phyloP scores from a whole-genome alignment of 2,113 vertebrate genomes.

The Proterorhinus semilunaris region DNA sequence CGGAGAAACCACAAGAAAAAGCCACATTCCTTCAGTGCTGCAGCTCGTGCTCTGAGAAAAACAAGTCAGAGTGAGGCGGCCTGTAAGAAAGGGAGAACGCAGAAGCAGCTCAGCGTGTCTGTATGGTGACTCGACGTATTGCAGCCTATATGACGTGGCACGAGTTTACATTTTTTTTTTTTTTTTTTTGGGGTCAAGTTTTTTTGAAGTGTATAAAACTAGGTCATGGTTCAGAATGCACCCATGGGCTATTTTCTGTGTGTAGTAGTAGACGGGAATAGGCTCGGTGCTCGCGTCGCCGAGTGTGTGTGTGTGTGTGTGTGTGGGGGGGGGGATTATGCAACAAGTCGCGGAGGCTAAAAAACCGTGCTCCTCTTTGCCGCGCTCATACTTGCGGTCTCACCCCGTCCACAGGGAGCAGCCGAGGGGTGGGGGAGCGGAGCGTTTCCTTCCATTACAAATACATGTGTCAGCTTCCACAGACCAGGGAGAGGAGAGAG shows the following conservation, averaged over 20 bases:
- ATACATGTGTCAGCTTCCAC: constrained; percentile 54
- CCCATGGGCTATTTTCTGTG: constrained; percentile 6
- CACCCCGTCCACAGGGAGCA: constrained; percentile 47
- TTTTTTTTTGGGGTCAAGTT: neutral
- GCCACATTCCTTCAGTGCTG: constrained; percentile 60
- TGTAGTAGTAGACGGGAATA: constrained; percentile 22
- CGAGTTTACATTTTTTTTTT: neutral
- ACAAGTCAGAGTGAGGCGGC: constrained; percentile 20
- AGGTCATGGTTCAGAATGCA: constrained; percentile 20
- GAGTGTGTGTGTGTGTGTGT: neutral
- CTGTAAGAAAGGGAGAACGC: constrained; percentile 15
- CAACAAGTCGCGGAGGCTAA: constrained; percentile 53
- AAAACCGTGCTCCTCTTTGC: constrained; percentile 49
- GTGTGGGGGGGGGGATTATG: constrained; percentile 59
- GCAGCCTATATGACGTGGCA: neutral
- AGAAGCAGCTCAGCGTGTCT: constrained; percentile 11
- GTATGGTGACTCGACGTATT: neutral
- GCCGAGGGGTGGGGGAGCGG: constrained; percentile 23
- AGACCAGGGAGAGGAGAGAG: neutral
- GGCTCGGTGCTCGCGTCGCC: constrained; percentile 17
- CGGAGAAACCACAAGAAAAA: neutral
- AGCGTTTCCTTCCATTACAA: constrained; percentile 65
- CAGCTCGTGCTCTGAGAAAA: constrained; percentile 40
- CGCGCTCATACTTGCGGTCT: constrained; percentile 64
- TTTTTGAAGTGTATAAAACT: neutral